phyloP scores from a whole-genome alignment of 2,888 invertebrate species.

The Meiosimyza decipiens region DNA sequence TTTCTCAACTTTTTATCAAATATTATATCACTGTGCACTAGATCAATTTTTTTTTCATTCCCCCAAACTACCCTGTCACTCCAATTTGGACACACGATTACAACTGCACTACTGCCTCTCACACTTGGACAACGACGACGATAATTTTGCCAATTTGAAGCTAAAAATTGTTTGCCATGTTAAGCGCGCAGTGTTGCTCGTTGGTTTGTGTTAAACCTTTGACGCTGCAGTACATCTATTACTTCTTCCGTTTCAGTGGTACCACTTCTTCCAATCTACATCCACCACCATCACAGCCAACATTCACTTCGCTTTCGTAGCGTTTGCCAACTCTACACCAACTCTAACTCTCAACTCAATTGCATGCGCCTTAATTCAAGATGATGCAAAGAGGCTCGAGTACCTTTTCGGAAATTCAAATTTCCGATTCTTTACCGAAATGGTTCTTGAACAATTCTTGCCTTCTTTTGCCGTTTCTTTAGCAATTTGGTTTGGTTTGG shows the following conservation, averaged over 20 bases:
- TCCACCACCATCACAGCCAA: no score
- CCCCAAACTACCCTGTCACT: no score
- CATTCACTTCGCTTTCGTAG: background rate
- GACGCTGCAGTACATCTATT: no score
- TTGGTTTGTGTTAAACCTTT: background rate
- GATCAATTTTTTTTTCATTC: no score
- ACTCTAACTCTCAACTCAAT: conserved; percentile 26
- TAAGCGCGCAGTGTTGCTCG: background rate
- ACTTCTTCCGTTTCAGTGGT: no score
- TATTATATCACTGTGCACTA: no score
- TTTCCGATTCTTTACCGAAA: conserved; percentile 58
- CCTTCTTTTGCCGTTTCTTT: background rate
- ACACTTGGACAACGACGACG: background rate
- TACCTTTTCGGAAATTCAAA: conserved; percentile 66
- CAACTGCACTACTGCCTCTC: no score
- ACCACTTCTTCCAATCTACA: no score
- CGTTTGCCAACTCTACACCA: background rate
- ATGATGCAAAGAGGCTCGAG: conserved; percentile 47
- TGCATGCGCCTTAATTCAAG: conserved; percentile 29
- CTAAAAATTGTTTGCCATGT: conserved; percentile 6
- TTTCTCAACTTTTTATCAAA: no score
- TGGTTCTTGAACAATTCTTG: conserved; percentile 28
- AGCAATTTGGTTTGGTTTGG: background rate
- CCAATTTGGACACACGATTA: no score
- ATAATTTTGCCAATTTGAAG: background rate